phyloP scores from a whole-genome alignment of 2,113 vertebrate species.

The Chamaetylas fuelleborni region DNA sequence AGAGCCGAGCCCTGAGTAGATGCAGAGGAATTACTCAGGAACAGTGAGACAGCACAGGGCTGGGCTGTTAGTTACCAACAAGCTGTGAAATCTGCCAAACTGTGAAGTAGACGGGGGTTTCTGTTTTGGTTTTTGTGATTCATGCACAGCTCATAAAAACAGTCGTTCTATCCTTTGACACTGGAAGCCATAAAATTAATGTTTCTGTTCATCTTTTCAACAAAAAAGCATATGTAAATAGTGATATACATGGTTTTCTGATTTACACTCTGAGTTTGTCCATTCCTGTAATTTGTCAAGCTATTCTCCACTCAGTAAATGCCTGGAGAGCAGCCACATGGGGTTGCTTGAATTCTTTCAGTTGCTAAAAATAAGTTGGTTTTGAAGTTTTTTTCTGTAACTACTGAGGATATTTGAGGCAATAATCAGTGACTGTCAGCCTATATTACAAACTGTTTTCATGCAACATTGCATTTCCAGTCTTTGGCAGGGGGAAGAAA shows the following conservation, averaged over 20 bases:
- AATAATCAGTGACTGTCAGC: slow-evolving; percentile 15
- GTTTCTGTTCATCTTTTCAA: slow-evolving; percentile 4
- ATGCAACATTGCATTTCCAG: neutral
- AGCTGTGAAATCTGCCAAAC: slow-evolving; percentile 6
- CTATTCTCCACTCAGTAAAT: neutral
- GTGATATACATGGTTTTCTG: neutral
- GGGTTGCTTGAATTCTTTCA: slow-evolving; percentile 32
- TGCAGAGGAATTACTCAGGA: neutral
- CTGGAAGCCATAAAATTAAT: neutral
- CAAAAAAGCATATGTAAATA: neutral
- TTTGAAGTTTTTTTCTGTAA: slow-evolving; percentile 43
- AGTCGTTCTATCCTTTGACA: neutral
- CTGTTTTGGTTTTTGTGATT: slow-evolving; percentile 35
- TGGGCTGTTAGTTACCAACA: slow-evolving; percentile 24
- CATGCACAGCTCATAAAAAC: slow-evolving; percentile 21
- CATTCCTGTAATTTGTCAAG: slow-evolving; percentile 21
- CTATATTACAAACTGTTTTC: neutral
- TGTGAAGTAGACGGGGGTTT: neutral
- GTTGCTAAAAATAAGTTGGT: slow-evolving; percentile 49
- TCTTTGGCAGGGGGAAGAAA: neutral
- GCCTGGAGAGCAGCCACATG: neutral
- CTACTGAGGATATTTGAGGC: neutral
- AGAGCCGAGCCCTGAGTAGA: neutral
- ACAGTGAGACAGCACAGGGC: neutral
- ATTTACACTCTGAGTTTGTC: neutral